Evolutionary conservation across 92 coral and sea anemone species (phyloP).

Genomic region (Porites lobata): DNA sequence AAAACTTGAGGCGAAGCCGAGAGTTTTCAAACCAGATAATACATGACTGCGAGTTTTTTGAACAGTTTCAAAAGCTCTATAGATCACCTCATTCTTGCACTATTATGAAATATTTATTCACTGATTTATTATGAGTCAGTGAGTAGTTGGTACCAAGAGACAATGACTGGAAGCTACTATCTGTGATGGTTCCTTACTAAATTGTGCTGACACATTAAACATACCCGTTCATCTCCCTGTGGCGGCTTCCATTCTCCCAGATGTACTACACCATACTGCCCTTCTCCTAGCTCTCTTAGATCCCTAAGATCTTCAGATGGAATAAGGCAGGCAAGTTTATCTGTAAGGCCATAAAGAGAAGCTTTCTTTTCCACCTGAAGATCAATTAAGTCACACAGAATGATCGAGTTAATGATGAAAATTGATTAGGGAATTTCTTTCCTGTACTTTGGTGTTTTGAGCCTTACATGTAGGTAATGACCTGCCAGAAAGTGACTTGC

Average conservation of each 20-base stretch:
- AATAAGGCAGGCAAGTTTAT: slow-evolving; percentile 30
- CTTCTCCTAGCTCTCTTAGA: slow-evolving; percentile 35
- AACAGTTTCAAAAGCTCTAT: too few relatives aligned
- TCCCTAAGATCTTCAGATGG: slow-evolving; percentile 22
- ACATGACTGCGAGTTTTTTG: too few relatives aligned
- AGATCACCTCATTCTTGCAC: neutral
- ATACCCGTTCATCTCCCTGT: neutral
- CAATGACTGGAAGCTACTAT: neutral
- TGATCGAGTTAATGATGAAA: too few relatives aligned
- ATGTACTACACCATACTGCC: slow-evolving; percentile 55
- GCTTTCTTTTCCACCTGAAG: neutral
- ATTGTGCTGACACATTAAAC: neutral
- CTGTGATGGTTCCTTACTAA: neutral
- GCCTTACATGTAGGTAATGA: too few relatives aligned
- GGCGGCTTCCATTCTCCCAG: slow-evolving; percentile 53
- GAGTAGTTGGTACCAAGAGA: neutral
- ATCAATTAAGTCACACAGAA: neutral
- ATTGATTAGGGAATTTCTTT: too few relatives aligned
- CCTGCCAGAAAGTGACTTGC: too few relatives aligned
- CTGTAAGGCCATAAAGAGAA: neutral
- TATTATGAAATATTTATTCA: neutral
- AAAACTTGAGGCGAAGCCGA: too few relatives aligned
- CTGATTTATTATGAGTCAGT: too few relatives aligned
- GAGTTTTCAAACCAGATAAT: too few relatives aligned
- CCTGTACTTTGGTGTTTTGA: too few relatives aligned